Evolutionary conservation across 2,888 invertebrate genomes (phyloP).

Genomic region (Ryuthela nishihirai): DNA sequence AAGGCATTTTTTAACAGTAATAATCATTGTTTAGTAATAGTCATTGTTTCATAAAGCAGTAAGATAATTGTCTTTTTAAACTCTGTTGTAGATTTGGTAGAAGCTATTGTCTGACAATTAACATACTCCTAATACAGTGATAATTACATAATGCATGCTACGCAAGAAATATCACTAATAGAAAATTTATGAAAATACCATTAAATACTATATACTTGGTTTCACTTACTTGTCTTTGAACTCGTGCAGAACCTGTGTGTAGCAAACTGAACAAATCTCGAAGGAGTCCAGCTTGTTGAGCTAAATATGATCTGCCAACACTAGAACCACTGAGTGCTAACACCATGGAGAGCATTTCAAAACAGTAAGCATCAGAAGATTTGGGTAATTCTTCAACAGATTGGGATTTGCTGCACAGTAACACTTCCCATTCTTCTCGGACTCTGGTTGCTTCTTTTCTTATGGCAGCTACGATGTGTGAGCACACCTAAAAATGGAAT

Average conservation of each 20-base stretch:
- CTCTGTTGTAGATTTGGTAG: no score
- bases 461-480: constrained; percentile 70
- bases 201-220: no score
- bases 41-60: no score
- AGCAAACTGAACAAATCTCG: constrained; percentile 78
- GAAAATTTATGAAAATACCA: neutral
- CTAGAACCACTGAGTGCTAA: constrained; percentile 87
- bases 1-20: no score
- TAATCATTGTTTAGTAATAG: no score
- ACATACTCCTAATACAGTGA: no score
- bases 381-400: constrained; percentile 43
- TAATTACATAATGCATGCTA: no score
- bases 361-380: constrained; percentile 82
- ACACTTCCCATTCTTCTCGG: constrained; percentile 85
- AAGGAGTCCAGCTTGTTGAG: constrained; percentile 80
- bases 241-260: constrained; percentile 90
- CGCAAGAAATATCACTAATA: no score
- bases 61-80: no score
- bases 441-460: constrained; percentile 80
- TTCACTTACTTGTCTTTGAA: constrained; percentile 84
- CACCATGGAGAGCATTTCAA: constrained; percentile 95
- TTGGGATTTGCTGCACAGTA: constrained; percentile 49
- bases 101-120: no score
- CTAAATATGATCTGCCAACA: constrained; percentile 83
- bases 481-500: constrained; percentile 64